Evolutionary conservation across 1,140 invertebrate genomes (phyloP).

Genomic region (Drosophila grimshawi): DNA sequence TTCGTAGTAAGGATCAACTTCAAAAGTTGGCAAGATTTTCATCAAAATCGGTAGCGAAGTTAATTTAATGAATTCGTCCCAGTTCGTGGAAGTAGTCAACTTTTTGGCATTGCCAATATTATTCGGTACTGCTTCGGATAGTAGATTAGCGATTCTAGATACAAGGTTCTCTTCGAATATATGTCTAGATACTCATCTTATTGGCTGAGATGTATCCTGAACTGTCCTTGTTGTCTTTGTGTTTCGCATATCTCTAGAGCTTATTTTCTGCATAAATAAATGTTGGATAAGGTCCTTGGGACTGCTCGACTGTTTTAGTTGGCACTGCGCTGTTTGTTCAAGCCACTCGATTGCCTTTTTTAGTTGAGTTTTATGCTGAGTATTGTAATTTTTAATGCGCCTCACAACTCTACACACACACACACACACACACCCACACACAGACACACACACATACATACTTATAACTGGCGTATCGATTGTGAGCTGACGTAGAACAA

Average conservation of each 20-base stretch:
- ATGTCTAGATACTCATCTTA: background rate
- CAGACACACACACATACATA: background rate
- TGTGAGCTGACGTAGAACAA: slow-evolving; percentile 28
- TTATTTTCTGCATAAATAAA: slow-evolving; percentile 49
- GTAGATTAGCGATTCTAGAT: no score
- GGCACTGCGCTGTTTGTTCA: slow-evolving; percentile 24
- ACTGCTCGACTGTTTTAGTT: slow-evolving; percentile 45
- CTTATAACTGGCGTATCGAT: slow-evolving; percentile 26
- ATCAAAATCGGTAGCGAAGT: no score
- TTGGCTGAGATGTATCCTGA: background rate
- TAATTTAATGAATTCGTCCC: no score
- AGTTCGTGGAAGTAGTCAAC: no score
- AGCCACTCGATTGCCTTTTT: slow-evolving; percentile 42
- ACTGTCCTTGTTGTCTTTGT: background rate
- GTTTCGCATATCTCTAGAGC: slow-evolving; percentile 19
- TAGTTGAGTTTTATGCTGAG: slow-evolving; percentile 15
- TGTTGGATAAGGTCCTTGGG: slow-evolving; percentile 29
- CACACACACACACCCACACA: background rate
- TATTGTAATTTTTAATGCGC: slow-evolving; percentile 52
- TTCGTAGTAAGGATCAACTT: no score
- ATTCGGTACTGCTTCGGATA: no score
- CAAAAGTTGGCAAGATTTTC: no score
- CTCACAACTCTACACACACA: background rate
- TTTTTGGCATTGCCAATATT: no score
- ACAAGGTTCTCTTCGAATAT: background rate